Evolutionary conservation across 2,113 vertebrate genomes (phyloP).

Genomic region (Amazona guildingii): DNA sequence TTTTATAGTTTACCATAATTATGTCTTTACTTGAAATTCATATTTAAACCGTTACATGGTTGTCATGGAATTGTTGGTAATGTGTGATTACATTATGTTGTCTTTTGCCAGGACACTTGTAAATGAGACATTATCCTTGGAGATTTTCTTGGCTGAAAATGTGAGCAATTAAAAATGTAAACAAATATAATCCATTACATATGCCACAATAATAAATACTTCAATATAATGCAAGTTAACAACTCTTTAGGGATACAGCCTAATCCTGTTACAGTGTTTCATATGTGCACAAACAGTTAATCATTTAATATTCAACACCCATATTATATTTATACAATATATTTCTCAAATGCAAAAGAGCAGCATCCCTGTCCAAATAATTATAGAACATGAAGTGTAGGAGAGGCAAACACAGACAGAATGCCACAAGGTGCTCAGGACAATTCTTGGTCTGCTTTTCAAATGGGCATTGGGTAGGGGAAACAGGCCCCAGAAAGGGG

Average conservation of each 20-base stretch:
- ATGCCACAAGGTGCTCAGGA: not conserved
- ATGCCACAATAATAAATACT: conserved; percentile 79
- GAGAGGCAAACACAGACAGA: not conserved
- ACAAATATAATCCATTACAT: conserved; percentile 83
- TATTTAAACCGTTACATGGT: conserved; percentile 70
- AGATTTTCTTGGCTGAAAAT: conserved; percentile 83
- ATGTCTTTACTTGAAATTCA: conserved; percentile 73
- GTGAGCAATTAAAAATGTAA: conserved; percentile 83
- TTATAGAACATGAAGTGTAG: not conserved
- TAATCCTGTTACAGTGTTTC: conserved; percentile 74
- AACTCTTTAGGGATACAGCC: conserved; percentile 71
- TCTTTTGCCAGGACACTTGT: conserved; percentile 77
- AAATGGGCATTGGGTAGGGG: not conserved
- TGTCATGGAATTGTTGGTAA: conserved; percentile 80
- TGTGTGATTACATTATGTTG: conserved; percentile 77
- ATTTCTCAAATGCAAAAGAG: not conserved
- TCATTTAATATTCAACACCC: conserved; percentile 60
- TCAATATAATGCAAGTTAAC: conserved; percentile 78
- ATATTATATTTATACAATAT: not conserved
- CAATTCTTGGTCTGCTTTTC: not conserved
- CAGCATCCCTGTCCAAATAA: not conserved
- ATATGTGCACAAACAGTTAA: conserved; percentile 72
- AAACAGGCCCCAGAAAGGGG: not conserved
- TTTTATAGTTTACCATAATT: conserved; percentile 73
- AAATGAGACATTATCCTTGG: conserved; percentile 80